phyloP scores from a whole-genome alignment of 2,113 vertebrate genomes.

The Herpetotheres cachinnans region DNA sequence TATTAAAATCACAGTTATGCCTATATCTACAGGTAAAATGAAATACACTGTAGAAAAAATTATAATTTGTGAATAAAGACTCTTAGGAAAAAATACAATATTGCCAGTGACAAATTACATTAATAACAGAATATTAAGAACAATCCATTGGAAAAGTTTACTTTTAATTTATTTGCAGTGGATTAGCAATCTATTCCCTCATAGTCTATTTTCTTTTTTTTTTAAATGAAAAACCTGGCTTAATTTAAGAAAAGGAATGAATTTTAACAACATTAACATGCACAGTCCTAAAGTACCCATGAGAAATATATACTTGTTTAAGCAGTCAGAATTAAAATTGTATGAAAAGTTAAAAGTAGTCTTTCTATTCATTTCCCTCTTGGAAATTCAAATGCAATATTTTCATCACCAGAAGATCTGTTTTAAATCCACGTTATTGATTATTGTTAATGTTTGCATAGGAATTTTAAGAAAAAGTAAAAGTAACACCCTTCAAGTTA shows the following conservation, averaged over 20 bases:
- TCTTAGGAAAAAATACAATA: neutral
- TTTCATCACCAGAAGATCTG: conserved; percentile 27
- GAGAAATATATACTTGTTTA: conserved; percentile 12
- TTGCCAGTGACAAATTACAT: neutral
- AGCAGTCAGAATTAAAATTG: conserved; percentile 33
- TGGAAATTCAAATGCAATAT: conserved; percentile 4
- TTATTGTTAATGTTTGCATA: neutral
- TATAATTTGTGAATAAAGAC: neutral
- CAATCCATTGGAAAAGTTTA: neutral
- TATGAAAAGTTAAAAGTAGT: conserved; percentile 21
- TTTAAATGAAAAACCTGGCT: neutral
- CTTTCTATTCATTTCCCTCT: neutral
- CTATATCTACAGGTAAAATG: neutral
- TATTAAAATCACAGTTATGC: neutral
- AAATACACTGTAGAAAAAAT: neutral
- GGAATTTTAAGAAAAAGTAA: neutral
- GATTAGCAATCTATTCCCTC: conserved; percentile 31
- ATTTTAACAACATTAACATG: conserved; percentile 2
- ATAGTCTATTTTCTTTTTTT: neutral
- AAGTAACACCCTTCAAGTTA: conserved; percentile 29
- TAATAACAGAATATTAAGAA: neutral
- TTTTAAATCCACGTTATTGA: conserved; percentile 4
- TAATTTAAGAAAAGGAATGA: neutral
- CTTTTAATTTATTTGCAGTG: neutral
- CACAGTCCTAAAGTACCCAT: neutral